Percentiles rank a stretch among this genome's conserved stretches.
Conservation (phyloP, 2,113 vertebrate species). For the Thamnophis sirtalis region DNA sequence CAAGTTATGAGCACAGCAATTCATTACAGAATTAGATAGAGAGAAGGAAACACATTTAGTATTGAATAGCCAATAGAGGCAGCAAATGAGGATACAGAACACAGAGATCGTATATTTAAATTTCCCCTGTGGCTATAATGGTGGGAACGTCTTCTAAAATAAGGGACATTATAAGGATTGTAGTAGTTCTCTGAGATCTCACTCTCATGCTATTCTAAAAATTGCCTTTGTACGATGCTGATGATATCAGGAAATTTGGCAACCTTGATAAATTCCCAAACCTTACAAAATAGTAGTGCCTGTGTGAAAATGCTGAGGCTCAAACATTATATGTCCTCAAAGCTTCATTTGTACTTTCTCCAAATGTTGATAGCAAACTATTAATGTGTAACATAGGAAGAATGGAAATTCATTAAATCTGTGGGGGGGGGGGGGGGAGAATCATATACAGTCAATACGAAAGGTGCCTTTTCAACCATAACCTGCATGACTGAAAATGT, state of each 20-base stretch:
- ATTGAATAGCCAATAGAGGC: background rate
- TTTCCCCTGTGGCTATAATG: background rate
- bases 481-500: no score
- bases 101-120: background rate
- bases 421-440: fast-evolving
- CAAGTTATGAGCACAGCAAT: background rate
- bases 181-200: background rate
- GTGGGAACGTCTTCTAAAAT: background rate
- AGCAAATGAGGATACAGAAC: background rate
- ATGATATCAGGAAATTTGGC: background rate
- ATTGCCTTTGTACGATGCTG: background rate
- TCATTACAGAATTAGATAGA: background rate
- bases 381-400: background rate
- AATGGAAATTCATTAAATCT: background rate
- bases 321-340: background rate
- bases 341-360: background rate
- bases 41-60: background rate
- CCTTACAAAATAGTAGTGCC: background rate
- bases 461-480: no score
- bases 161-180: background rate
- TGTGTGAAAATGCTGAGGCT: background rate
- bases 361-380: background rate
- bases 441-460: background rate
- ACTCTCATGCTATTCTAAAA: background rate
- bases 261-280: background rate